phyloP scores from a whole-genome alignment of 2,888 invertebrate species.

The Ellobium chinense region DNA sequence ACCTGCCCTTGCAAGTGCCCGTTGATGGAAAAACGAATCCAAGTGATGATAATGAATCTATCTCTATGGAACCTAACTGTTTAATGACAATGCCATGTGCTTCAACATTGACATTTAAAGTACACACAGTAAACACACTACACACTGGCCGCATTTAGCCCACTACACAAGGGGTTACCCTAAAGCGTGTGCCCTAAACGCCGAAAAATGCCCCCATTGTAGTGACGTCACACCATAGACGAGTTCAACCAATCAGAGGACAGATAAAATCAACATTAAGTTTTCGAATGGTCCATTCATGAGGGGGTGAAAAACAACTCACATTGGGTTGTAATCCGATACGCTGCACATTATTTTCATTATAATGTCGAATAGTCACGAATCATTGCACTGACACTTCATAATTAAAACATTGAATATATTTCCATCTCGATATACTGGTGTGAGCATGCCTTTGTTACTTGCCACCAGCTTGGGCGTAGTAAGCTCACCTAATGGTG shows the following conservation, averaged over 20 bases:
- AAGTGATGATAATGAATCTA: not conserved
- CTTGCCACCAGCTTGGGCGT: too few species aligned
- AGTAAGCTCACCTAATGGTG: too few species aligned
- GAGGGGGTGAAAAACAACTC: slow-evolving; percentile 34
- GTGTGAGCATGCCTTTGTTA: too few species aligned
- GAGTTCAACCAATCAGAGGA: slow-evolving; percentile 74
- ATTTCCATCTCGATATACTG: too few species aligned
- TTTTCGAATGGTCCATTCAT: slow-evolving; percentile 59
- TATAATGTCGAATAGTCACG: too few species aligned
- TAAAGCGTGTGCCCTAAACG: slow-evolving; percentile 13
- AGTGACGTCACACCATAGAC: slow-evolving; percentile 74
- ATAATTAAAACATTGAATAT: too few species aligned
- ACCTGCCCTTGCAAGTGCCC: not conserved
- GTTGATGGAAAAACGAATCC: not conserved
- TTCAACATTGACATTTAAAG: too few species aligned
- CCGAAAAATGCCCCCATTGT: slow-evolving; percentile 19
- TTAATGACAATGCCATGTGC: not conserved
- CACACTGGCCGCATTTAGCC: not conserved
- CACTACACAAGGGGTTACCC: slow-evolving; percentile 16
- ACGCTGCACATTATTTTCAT: too few species aligned
- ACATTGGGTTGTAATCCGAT: too few species aligned
- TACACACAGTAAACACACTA: not conserved
- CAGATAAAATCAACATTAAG: slow-evolving; percentile 70
- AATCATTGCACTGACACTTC: too few species aligned
- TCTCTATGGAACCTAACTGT: not conserved